phyloP scores from a whole-genome alignment of 2,113 vertebrate species.

The Ceyx margarethae region DNA sequence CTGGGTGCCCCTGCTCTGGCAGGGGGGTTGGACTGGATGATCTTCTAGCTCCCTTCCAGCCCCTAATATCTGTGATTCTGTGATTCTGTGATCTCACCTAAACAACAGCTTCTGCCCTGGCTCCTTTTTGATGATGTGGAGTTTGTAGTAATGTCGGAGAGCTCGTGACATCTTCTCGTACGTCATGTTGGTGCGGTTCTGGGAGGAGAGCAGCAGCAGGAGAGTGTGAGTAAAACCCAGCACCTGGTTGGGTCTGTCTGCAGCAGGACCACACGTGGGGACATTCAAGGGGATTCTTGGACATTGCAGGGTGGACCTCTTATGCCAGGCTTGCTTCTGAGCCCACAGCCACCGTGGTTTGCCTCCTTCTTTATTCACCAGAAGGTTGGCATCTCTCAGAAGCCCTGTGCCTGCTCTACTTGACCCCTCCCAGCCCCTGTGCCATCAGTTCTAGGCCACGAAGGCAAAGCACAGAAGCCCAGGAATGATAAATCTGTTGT shows the following conservation, averaged over 20 bases:
- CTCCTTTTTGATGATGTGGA: slow-evolving; percentile 93
- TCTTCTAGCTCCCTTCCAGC: too few relatives aligned
- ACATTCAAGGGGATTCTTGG: not conserved
- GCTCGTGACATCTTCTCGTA: slow-evolving; percentile 95
- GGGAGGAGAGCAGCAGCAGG: not conserved
- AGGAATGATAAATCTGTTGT: fast-evolving
- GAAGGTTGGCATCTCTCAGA: not conserved
- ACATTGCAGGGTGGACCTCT: not conserved
- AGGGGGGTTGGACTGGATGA: too few relatives aligned
- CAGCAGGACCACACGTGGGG: not conserved
- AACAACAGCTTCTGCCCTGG: slow-evolving; percentile 89
- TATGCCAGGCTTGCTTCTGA: not conserved
- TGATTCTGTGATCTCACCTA: slow-evolving; percentile 72
- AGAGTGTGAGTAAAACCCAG: not conserved
- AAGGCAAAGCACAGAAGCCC: not conserved
- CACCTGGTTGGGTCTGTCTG: not conserved
- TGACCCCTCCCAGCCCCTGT: not conserved
- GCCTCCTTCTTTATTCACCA: not conserved
- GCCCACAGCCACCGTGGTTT: not conserved
- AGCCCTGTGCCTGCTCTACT: not conserved
- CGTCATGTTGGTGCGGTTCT: slow-evolving; percentile 91
- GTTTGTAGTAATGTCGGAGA: slow-evolving; percentile 91
- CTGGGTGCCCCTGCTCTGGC: too few relatives aligned
- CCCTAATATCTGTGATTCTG: too few relatives aligned
- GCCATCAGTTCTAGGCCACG: fast-evolving